Evolutionary conservation across 2,797 vertebrate species (phyloP).

Genomic region (Rachycentron canadum): DNA sequence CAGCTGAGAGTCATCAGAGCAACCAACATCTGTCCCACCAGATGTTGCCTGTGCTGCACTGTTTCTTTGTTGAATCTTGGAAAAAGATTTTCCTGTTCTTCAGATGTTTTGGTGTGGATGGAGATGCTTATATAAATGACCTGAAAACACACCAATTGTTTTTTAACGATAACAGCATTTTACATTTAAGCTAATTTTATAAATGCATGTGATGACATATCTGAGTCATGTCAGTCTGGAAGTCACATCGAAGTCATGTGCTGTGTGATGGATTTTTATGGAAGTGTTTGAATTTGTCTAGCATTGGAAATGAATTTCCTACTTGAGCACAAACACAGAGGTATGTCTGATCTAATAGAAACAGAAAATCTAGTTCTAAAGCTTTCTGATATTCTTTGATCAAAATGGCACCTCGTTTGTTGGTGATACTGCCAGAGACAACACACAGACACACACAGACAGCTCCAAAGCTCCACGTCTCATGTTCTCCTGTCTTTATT

Average conservation of each 20-base stretch:
- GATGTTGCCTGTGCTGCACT: background rate
- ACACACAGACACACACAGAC: background rate
- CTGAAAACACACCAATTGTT: too few species aligned
- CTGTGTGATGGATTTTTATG: slow-evolving; percentile 14
- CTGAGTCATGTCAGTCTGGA: background rate
- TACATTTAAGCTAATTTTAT: too few species aligned
- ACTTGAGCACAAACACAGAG: background rate
- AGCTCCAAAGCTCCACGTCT: too few species aligned
- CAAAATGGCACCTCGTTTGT: background rate
- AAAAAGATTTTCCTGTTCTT: background rate
- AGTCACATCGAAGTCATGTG: slow-evolving; percentile 1
- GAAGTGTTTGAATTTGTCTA: background rate
- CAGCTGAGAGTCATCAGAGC: too few species aligned
- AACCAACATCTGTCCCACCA: background rate
- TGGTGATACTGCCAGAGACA: background rate
- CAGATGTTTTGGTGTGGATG: too few species aligned
- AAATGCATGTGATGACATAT: background rate
- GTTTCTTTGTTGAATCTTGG: background rate
- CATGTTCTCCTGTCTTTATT: background rate
- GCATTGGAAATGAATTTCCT: slow-evolving; percentile 11
- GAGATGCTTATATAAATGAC: too few species aligned
- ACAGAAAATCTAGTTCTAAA: background rate
- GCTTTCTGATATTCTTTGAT: background rate
- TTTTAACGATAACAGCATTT: too few species aligned
- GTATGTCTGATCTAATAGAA: background rate